Percentiles rank a stretch among this genome's conserved stretches.
phyloP scores from a whole-genome alignment of 2,888 invertebrate species.

The Reticulitermes lucifugus region DNA sequence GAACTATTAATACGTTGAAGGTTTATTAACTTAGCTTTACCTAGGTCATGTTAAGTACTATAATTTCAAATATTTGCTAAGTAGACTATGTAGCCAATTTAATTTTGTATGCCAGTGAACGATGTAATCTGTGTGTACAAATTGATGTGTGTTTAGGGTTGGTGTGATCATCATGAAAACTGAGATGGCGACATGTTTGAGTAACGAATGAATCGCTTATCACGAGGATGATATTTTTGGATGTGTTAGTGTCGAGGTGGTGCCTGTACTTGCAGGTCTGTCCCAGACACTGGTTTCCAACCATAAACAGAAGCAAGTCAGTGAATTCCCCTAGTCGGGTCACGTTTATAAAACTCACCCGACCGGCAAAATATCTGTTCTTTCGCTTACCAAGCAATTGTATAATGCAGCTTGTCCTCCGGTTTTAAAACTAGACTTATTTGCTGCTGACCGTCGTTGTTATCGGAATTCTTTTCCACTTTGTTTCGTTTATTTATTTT shows the following conservation, averaged over 20 bases:
- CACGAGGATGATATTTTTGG: not conserved
- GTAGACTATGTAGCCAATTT: too few species aligned
- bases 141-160: not conserved
- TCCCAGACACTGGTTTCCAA: not conserved
- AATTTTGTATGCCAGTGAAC: too few species aligned
- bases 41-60: too few species aligned
- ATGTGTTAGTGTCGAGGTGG: not conserved
- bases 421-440: slow-evolving; percentile 2
- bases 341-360: not conserved
- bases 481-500: not conserved
- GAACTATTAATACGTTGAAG: too few species aligned
- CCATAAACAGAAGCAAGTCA: not conserved
- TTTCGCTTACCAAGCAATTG: not conserved
- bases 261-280: not conserved
- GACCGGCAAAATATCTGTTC: slow-evolving; percentile 14
- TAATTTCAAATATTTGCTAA: too few species aligned
- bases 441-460: not conserved
- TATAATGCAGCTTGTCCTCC: slow-evolving; percentile 3
- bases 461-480: slow-evolving; percentile 8
- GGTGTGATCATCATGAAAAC: too few species aligned
- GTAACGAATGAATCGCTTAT: not conserved
- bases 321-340: not conserved
- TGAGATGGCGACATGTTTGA: too few species aligned
- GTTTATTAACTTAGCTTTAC: too few species aligned
- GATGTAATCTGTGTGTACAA: not conserved